These are phyloP conservation scores for Anoura caudifer DNA, from an alignment of 2,113 vertebrate species.

Conservation along the genomic window DNA sequence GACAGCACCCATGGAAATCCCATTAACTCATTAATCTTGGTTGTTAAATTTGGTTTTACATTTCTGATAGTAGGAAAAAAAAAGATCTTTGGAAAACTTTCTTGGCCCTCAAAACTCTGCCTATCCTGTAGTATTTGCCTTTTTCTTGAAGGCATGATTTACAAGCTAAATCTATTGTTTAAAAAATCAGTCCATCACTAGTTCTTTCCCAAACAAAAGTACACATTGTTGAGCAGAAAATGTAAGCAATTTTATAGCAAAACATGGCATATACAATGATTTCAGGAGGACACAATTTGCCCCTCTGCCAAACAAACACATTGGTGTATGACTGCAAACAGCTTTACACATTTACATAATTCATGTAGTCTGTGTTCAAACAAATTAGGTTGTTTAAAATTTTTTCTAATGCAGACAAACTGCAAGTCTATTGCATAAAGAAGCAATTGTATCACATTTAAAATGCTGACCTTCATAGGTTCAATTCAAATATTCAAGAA, in stretches of 20 bases:
- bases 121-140: constrained; percentile 49
- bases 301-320: constrained; percentile 81
- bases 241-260: constrained; percentile 82
- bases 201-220: constrained; percentile 83
- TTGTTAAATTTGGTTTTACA: constrained; percentile 40
- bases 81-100: constrained; percentile 26
- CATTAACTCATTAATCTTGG: constrained; percentile 43
- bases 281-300: constrained; percentile 80
- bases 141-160: constrained; percentile 42
- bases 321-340: constrained; percentile 84
- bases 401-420: constrained; percentile 75
- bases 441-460: constrained; percentile 75
- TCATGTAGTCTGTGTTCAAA: constrained; percentile 87
- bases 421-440: constrained; percentile 74
- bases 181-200: constrained; percentile 74
- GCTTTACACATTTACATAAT: constrained; percentile 81
- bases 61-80: constrained; percentile 32
- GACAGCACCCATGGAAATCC: constrained; percentile 78
- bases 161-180: constrained; percentile 25
- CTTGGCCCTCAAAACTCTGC: constrained; percentile 57
- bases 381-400: constrained; percentile 82
- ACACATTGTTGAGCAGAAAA: constrained; percentile 79
- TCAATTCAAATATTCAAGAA: constrained; percentile 74
- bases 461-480: constrained; percentile 70
- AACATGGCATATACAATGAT: constrained; percentile 82